These are phyloP conservation scores for Benthochromis sp. DNA, from an alignment of 2,113 vertebrate species.

Conservation along the genomic window DNA sequence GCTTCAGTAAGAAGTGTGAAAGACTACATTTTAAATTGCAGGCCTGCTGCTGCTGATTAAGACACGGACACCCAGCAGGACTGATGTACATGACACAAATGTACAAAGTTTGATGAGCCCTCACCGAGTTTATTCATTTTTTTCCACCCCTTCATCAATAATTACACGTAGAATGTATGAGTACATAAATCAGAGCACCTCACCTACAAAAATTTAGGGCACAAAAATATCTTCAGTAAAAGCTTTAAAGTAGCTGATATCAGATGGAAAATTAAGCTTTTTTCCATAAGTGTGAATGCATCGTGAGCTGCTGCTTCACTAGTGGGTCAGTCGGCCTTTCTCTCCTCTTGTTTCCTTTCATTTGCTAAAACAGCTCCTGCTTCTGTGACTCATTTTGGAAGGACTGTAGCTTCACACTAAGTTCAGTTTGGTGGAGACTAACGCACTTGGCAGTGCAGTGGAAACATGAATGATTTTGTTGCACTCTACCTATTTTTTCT, in stretches of 20 bases:
- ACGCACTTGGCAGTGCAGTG: accelerated
- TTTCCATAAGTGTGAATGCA: neutral
- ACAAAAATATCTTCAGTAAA: neutral
- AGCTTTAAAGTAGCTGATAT: neutral
- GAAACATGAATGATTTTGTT: neutral
- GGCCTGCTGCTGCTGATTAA: neutral
- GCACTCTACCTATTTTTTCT: neutral
- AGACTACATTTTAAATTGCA: neutral
- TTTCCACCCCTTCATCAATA: neutral
- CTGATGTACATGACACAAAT: neutral
- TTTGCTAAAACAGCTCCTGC: neutral
- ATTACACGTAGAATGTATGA: neutral
- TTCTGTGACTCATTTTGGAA: neutral
- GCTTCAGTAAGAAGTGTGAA: neutral
- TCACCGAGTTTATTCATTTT: accelerated
- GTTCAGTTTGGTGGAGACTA: neutral
- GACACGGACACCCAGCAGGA: neutral
- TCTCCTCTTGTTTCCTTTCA: neutral
- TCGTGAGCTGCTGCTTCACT: neutral
- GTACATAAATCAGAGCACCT: neutral
- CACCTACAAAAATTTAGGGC: accelerated
- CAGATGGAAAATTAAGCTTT: neutral
- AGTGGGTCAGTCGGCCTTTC: neutral
- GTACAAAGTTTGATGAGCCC: neutral
- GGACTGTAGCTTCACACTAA: neutral